Evolutionary conservation across 2,113 vertebrate genomes (phyloP).

Genomic region (Scatophagus argus): DNA sequence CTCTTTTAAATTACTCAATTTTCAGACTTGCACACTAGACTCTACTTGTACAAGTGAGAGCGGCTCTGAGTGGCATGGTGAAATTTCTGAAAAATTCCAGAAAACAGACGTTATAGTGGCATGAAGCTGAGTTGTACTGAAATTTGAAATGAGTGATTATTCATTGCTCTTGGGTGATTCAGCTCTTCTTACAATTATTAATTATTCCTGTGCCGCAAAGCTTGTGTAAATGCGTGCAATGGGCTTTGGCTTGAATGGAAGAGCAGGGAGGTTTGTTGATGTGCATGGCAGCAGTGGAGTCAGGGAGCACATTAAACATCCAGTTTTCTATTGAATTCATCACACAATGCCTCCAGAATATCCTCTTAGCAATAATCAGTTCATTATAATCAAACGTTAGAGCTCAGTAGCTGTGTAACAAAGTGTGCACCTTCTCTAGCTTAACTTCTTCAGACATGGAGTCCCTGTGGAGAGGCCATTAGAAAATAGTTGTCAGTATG

Average conservation of each 20-base stretch:
- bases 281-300: background rate
- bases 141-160: slow-evolving; percentile 31
- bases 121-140: background rate
- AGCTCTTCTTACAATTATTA: slow-evolving; percentile 12
- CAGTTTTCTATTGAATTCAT: slow-evolving; percentile 4
- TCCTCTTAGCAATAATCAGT: slow-evolving; percentile 7
- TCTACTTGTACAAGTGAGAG: slow-evolving; percentile 27
- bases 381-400: slow-evolving; percentile 24
- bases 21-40: slow-evolving; percentile 20
- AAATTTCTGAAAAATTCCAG: slow-evolving; percentile 21
- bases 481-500: slow-evolving; percentile 55
- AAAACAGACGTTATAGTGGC: background rate
- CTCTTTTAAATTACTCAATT: slow-evolving; percentile 53
- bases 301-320: background rate
- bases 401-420: slow-evolving; percentile 5
- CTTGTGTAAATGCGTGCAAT: background rate
- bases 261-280: background rate
- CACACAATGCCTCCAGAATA: background rate
- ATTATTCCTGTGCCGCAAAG: background rate
- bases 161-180: background rate
- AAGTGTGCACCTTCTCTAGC: slow-evolving; percentile 1
- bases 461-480: slow-evolving; percentile 63
- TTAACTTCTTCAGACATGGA: slow-evolving; percentile 30
- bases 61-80: slow-evolving; percentile 21
- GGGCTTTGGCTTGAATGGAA: background rate